phyloP scores from a whole-genome alignment of 2,113 vertebrate genomes.

The Hippotragus niger region DNA sequence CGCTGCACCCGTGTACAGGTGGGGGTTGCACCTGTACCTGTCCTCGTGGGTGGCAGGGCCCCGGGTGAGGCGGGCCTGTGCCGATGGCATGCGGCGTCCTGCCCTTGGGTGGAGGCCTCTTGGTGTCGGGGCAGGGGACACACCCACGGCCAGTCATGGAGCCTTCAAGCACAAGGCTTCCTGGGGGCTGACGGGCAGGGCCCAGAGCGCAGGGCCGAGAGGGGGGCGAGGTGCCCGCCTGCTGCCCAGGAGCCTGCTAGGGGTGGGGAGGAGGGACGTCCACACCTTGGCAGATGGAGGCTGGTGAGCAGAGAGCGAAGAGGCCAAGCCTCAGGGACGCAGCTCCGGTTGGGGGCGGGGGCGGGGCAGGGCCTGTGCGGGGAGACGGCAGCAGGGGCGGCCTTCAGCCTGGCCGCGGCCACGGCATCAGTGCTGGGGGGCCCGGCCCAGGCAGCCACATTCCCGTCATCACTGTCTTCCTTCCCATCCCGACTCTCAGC shows the following conservation, averaged over 20 bases:
- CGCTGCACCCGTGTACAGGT: fast-evolving
- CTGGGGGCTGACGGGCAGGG: not conserved
- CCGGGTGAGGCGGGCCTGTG: not conserved
- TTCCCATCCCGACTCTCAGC: not conserved
- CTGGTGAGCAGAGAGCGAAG: not conserved
- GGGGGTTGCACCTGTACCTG: not conserved
- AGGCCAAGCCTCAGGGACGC: not conserved
- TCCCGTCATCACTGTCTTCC: fast-evolving
- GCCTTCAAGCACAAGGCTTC: not conserved
- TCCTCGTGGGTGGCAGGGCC: not conserved
- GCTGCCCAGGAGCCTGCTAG: not conserved
- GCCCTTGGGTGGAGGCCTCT: not conserved
- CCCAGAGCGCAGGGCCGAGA: fast-evolving
- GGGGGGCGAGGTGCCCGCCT: not conserved
- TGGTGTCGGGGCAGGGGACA: fast-evolving
- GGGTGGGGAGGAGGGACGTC: not conserved
- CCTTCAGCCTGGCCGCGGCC: too few species aligned
- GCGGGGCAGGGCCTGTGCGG: not conserved
- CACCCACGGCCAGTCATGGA: fast-evolving
- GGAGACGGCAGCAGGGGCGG: fast-evolving
- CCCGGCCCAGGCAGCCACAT: fast-evolving
- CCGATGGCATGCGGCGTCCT: not conserved
- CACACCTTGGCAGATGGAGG: not conserved
- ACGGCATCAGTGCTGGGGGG: fast-evolving
- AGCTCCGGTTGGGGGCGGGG: fast-evolving